Evolutionary conservation across 2,888 invertebrate genomes (phyloP), one percentile per base, ranked within the genome.

Genomic region (Gonocerus acuteangulatus): DNA sequence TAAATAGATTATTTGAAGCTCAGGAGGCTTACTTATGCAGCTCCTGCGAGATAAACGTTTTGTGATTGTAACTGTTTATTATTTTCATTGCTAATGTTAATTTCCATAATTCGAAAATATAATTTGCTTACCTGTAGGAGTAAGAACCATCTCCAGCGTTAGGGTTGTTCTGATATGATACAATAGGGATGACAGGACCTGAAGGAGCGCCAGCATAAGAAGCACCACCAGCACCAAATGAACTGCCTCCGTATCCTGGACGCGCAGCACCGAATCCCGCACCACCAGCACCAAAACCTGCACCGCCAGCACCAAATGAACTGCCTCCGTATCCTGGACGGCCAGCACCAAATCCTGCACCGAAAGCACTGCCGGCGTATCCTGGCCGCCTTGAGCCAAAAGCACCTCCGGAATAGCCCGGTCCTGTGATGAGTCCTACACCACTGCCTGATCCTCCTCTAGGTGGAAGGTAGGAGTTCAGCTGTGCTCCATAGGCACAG

Each of bases 121-220:
- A 27, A 6, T 27, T 27, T 27, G 4, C 9, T 27, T 71, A 83
- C 83, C 81, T 82, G 73, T 79, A 84, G 60, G 80, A 78, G 70
- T 85, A 85, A 70, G 75, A 80, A 54, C 82, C 83, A 68, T 82
- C 82, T n/a, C 70, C 70, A 34, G 81, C 81, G 69, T 82, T 80
- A 71, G 82, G 82, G 45, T 76, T 75, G 66, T 81, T 82, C 61
- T 79, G 79, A 70, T 79, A 81, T 60, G 79, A 76, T 15, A 82
- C 70, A 65, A 84, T 84, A 3, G 82, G 82, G 65, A 82, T 80
- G 47, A 77, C 76, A 11, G 68, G 66, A 9, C 68, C 68, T 39
- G 61, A 48, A 7, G 63, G 58, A 6, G 27, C 58, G 36, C 27
- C 45, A n/a, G 58, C 62, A 21, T n/a, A 60, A 45, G 52, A 58